Evolutionary conservation across 2,888 invertebrate species (phyloP).

Genomic region (Phrixothrix hirtus): DNA sequence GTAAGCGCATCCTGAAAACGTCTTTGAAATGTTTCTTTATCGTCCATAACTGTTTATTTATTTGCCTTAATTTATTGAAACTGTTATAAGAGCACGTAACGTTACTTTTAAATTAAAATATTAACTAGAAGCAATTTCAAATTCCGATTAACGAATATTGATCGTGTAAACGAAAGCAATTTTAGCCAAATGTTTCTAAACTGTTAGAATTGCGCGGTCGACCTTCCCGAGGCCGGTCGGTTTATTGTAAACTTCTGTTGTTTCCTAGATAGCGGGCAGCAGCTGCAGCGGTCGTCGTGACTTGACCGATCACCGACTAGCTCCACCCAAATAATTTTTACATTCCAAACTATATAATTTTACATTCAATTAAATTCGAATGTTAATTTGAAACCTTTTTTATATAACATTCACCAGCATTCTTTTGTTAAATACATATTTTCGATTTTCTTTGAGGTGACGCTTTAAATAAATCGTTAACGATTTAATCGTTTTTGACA

Average conservation of each 20-base stretch:
- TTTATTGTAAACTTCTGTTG: conserved; percentile 25
- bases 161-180: too few relatives aligned
- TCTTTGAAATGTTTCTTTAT: conserved; percentile 15
- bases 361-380: conserved; percentile 1
- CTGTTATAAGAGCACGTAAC: neutral
- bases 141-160: too few relatives aligned
- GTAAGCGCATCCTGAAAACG: conserved; percentile 36
- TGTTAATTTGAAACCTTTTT: too few relatives aligned
- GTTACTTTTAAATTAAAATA: neutral
- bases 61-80: neutral
- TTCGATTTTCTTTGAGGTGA: too few relatives aligned
- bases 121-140: neutral
- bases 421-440: too few relatives aligned
- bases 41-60: conserved; percentile 13
- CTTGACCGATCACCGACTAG: conserved; percentile 35
- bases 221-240: conserved; percentile 41
- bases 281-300: conserved; percentile 26
- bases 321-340: conserved; percentile 35
- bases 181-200: too few relatives aligned
- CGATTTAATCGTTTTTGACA: too few relatives aligned
- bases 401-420: too few relatives aligned
- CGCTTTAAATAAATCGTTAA: too few relatives aligned
- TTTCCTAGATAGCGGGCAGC: conserved; percentile 34
- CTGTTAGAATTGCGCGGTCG: conserved; percentile 34
- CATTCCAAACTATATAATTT: conserved; percentile 30